Base-by-base conservation (phyloP, 1,140 invertebrate species). In the Laupala kohalensis region DNA sequence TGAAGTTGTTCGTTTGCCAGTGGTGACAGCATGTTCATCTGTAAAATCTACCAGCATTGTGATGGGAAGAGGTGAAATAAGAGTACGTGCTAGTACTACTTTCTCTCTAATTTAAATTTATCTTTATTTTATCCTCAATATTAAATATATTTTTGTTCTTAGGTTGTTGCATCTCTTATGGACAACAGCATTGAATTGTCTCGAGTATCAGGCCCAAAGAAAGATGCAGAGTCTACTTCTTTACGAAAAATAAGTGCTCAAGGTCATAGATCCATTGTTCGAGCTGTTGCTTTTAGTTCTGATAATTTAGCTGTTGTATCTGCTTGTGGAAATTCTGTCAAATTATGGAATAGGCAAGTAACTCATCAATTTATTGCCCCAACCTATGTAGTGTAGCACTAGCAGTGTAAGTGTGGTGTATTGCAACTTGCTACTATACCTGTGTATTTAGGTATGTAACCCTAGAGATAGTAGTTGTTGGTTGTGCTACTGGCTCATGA, bases 341-440 rank as follows among this genome's bases (percentile, higher is more conserved):
- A 98, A 85, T 83, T 98, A 63, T 99, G 96, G 96, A 96, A 95
- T 78, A 89, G 94, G 86, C 93, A 82, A 72, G 6, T n/a, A n/a
- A n/a, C n/a, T n/a, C n/a, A n/a, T n/a, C n/a, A n/a, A n/a, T n/a
- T n/a, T n/a, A n/a, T n/a, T n/a, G n/a, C n/a, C n/a, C n/a, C n/a
- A n/a, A n/a, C n/a, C n/a, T n/a, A n/a, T n/a, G n/a, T n/a, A n/a
- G n/a, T n/a, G n/a, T n/a, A n/a, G n/a, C n/a, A n/a, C n/a, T n/a
- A n/a, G n/a, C n/a, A n/a, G n/a, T n/a, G n/a, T n/a, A n/a, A n/a
- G n/a, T n/a, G n/a, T n/a, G n/a, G n/a, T n/a, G n/a, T n/a, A n/a
- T n/a, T n/a, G n/a, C n/a, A n/a, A n/a, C n/a, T n/a, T n/a, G n/a
- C n/a, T n/a, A n/a, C n/a, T n/a, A n/a, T n/a, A n/a, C n/a, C n/a